Base-by-base conservation (phyloP, 2,888 invertebrate genomes). In the Pycnomerus fuliginosus region DNA sequence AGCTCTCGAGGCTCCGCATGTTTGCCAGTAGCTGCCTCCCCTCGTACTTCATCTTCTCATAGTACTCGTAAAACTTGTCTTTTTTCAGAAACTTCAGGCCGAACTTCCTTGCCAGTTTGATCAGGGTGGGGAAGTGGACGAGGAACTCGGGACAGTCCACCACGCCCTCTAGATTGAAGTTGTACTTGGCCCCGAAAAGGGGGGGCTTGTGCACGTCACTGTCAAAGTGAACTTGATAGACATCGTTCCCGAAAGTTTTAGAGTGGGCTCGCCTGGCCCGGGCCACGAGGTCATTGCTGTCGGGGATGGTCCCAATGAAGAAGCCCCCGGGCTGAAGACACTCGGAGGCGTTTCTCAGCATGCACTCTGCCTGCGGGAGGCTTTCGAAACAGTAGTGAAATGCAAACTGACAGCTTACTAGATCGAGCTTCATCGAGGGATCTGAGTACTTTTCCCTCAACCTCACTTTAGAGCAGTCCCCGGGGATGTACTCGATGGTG, bases 81-180 rank as follows among this genome's bases (percentile, higher is more conserved):
- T 82, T 84, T 34, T 76, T 76, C 0, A 84, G 76, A 52, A 88
- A 71, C 62, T 87, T 81, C 23, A 89, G 71, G 0, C 85, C 87
- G 74, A 78, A 85, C 62, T 84, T 84, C 24, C 77, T 75, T 7
- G 85, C 87, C 37, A 89, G 69, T 62, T 85, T 88, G 25, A 81
- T 78, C 39, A 98, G 76, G 2, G 87, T 78, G 11, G 94, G 90
- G 71, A 97, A 92, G 73, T 98, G 86, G 10, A 98, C 95, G 44
- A 99, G 77, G 76, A 97, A 99, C 71, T 99, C 99, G 1, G 99
- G 99, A 70, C 99, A 99, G 70, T 99, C 87, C 1, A 99, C 98
- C 3, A 95, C 95, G 22, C 90, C 96, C 66, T 98, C 94, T 55
- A 99, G 76, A 64, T 90, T 85, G 70, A 99, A 99, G 72, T 94